Conservation (phyloP, 1,140 invertebrate genomes). For the Coelopa frigida region DNA sequence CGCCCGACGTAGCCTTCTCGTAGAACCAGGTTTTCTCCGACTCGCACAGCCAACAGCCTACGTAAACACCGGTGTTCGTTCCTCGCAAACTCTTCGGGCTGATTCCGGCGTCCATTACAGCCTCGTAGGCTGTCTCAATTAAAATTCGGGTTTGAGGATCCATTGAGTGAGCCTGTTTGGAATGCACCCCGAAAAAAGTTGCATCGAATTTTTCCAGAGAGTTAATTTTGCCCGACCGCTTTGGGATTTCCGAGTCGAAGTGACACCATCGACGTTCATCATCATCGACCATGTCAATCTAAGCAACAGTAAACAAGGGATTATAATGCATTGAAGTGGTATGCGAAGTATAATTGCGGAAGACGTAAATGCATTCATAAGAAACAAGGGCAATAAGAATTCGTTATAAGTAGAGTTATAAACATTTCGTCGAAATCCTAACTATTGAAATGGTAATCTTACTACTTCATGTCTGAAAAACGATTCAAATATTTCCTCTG, state of each 20-base stretch:
- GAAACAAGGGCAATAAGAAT: not conserved
- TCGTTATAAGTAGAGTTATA: too few species aligned
- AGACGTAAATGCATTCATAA: not conserved
- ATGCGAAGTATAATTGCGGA: not conserved
- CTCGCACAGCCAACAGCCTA: slow-evolving; percentile 71
- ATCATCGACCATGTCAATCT: slow-evolving; percentile 65
- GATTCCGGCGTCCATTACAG: slow-evolving; percentile 43
- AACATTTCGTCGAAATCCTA: too few species aligned
- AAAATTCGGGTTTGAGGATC: slow-evolving; percentile 50
- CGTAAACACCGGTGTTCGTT: slow-evolving; percentile 69
- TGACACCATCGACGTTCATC: slow-evolving; percentile 66
- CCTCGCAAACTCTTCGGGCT: slow-evolving; percentile 52
- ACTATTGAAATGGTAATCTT: too few species aligned
- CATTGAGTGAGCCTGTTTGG: slow-evolving; percentile 48
- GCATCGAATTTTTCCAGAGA: slow-evolving; percentile 49
- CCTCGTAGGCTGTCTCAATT: slow-evolving; percentile 47
- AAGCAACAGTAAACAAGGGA: too few species aligned
- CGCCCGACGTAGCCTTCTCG: slow-evolving; percentile 52
- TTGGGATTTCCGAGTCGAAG: slow-evolving; percentile 60
- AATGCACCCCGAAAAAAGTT: slow-evolving; percentile 51
- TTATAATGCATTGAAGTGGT: too few species aligned
- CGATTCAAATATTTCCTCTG: too few species aligned
- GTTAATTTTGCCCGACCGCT: slow-evolving; percentile 64
- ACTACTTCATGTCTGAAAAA: too few species aligned
- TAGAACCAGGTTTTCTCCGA: slow-evolving; percentile 64